Evolutionary conservation across 2,797 vertebrate species (phyloP), one percentile per base, ranked within the genome.

Genomic region (Garrulus glandarius): DNA sequence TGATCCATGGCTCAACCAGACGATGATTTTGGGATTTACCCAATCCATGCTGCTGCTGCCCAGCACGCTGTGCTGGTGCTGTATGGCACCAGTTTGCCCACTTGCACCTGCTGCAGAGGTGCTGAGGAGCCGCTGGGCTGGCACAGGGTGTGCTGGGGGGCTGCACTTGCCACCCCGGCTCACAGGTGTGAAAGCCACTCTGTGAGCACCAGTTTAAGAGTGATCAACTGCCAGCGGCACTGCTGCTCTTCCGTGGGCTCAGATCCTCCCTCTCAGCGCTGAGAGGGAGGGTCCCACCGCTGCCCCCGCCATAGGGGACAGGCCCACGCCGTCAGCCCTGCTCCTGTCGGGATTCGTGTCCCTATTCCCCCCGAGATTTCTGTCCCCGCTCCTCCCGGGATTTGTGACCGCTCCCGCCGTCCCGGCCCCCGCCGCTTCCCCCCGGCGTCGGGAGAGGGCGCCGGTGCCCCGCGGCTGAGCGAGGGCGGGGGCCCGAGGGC

Each of bases 1-100:
- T 0, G 1, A 76, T 10, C 14, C 7, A 8, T 0, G 26, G 39
- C 37, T 81, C 46, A n/a, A 10, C 3, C 21, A 34, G 39, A 2
- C 1, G 0, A 9, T 10, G 32, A 11, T 7, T 47, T 67, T 2
- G 7, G 63, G 55, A 16, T 81, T 39, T 30, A 22, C 27, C 53
- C 43, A 5, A 10, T 5, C 23, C 15, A 10, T 11, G 49, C 4
- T 1, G 36, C 75, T 15, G 64, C 63, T 5, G 10, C 84, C 10
- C 64, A 37, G 55, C 41, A 8, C 0, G 0, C 4, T 19, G 37
- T 20, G 9, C 24, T 1, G 9, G 22, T 15, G 56, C 75, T 26
- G 5, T 3, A 6, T 0, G 55, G 22, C 47, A 44, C 36, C 18
- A 0, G 29, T 22, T 4, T 34, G 53, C 30, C 50, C 34, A 0